phyloP scores from a whole-genome alignment of 2,888 invertebrate genomes.

The Trichacis sp. region DNA sequence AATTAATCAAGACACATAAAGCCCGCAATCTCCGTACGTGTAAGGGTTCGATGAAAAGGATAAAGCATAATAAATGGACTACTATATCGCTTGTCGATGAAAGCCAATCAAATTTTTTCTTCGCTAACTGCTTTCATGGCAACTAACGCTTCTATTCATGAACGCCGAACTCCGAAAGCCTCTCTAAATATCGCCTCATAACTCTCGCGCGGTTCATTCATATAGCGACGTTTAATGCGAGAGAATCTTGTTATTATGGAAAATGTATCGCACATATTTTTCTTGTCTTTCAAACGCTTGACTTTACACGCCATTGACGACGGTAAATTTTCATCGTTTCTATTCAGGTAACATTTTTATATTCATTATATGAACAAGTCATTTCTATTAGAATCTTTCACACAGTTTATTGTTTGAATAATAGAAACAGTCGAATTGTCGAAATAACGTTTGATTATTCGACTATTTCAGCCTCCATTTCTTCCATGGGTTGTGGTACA shows the following conservation, averaged over 20 bases:
- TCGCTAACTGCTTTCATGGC: slow-evolving; percentile 4
- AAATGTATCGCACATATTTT: not conserved
- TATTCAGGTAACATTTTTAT: too few species aligned
- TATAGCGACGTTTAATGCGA: not conserved
- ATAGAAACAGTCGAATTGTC: too few species aligned
- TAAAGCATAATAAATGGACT: slow-evolving; percentile 8
- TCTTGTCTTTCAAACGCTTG: too few species aligned
- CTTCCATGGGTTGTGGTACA: too few species aligned
- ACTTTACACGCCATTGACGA: too few species aligned
- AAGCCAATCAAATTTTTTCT: slow-evolving; percentile 11
- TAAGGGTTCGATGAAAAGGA: slow-evolving; percentile 8
- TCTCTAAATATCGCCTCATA: slow-evolving; percentile 5
- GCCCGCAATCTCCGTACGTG: slow-evolving; percentile 3
- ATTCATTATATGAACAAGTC: too few species aligned
- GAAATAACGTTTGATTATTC: too few species aligned
- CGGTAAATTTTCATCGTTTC: too few species aligned
- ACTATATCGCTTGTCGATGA: slow-evolving; percentile 8
- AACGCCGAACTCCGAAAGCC: not conserved
- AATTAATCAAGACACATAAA: slow-evolving; percentile 8
- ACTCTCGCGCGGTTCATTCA: slow-evolving; percentile 6
- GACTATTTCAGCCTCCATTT: too few species aligned
- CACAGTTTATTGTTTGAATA: too few species aligned
- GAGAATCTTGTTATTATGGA: not conserved
- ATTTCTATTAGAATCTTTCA: too few species aligned
- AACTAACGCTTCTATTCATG: not conserved